Evolutionary conservation across 2,113 vertebrate species (phyloP), one percentile per base, ranked within the genome.

Genomic region (Pterophyllum scalare): DNA sequence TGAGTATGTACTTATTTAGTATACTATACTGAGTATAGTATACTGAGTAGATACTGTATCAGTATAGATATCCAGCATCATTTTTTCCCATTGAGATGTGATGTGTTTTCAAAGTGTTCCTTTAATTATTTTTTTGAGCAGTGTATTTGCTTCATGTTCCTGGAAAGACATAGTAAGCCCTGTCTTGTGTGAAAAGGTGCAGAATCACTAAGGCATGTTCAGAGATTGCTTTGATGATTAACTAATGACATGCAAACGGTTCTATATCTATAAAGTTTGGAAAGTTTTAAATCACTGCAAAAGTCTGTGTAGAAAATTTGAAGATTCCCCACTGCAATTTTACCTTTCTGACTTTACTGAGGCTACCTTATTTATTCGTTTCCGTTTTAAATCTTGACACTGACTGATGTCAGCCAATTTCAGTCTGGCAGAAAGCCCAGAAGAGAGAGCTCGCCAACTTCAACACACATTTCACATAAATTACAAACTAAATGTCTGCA

Each of bases 361-460:
- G 1, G 52, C 40, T 28, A 8, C 75, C 82, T 76, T 1, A 56
- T 75, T 76, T 22, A n/a, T 72, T 60, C 28, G 58, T 61, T 72
- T 28, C 56, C 72, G 10, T 49, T 54, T 87, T 74, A 38, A 84
- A 72, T 82, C 72, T 52, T 76, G 76, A 86, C 87, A 82, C 75
- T 87, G 81, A 90, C 49, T 75, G 83, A 89, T 86, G 33, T 80
- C 49, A 64, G 57, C 57, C 2, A 15, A 60, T 84, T 46, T 43
- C 19, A 57, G 59, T 70, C 58, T 87, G 88, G 77, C 84, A 80
- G 33, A 62, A 65, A 60, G 82, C 88, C 91, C 56, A 75, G 40
- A 83, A 83, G 24, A 65, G 12, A 75, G 54, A 62, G 56, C 19
- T 65, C 54, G 81, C 52, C 58, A 64, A 59, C 13, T 40, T 28